Evolutionary conservation across 37 sponge, comb jelly and placozoan species (phyloP).

Genomic region (Hormiphora californensis): DNA sequence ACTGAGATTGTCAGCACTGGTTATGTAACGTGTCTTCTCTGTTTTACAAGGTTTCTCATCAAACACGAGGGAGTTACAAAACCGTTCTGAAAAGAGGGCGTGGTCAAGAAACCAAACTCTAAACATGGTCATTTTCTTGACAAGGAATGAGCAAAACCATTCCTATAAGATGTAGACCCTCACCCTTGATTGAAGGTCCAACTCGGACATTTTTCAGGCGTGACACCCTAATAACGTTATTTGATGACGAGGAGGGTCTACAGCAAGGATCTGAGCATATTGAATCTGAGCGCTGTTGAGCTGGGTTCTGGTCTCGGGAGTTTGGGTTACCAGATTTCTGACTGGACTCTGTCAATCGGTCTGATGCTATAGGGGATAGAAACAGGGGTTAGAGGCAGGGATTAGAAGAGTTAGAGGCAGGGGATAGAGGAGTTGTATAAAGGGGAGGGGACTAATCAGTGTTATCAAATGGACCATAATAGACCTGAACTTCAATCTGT

Average conservation of each 20-base stretch:
- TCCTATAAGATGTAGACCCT: not conserved
- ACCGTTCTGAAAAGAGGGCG: conserved; percentile 22
- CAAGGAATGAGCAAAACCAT: not conserved
- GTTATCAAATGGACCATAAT: no score
- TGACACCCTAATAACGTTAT: conserved; percentile 7
- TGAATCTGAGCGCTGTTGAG: no score
- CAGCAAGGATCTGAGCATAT: not conserved
- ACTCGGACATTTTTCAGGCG: conserved; percentile 36
- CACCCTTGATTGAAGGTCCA: conserved; percentile 38
- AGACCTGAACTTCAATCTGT: no score
- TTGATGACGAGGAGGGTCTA: conserved; percentile 4
- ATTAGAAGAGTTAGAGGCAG: no score
- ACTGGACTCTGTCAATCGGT: no score
- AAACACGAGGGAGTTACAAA: conserved; percentile 36
- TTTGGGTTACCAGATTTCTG: no score
- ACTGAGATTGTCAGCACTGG: not conserved
- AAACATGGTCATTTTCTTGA: not conserved
- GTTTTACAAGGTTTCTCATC: conserved; percentile 11
- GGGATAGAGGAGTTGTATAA: no score
- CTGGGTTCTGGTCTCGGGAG: no score
- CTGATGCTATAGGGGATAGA: no score
- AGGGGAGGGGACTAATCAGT: no score
- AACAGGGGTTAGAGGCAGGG: no score
- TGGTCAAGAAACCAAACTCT: not conserved
- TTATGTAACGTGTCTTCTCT: conserved; percentile 6